A percentile compares a stretch with the other conserved stretches of the same genome.
These are phyloP conservation scores for Polia nebulosa DNA, from an alignment of 2,888 invertebrate genomes.

Conservation along the genomic window DNA sequence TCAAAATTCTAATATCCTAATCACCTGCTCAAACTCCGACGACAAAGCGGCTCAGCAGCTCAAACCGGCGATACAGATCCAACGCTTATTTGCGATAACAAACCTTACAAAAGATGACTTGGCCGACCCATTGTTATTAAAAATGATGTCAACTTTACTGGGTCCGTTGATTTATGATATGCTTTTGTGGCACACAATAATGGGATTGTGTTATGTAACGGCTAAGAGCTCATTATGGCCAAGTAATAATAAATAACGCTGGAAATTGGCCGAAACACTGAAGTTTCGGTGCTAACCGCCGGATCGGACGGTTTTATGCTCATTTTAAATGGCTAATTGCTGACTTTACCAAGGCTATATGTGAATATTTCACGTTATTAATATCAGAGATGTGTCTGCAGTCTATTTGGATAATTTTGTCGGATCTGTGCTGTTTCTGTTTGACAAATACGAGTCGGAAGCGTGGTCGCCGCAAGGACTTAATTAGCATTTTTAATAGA, in stretches of 20 bases:
- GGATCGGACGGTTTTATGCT: conserved; percentile 54
- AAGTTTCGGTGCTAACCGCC: conserved; percentile 52
- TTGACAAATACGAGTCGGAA: conserved; percentile 41
- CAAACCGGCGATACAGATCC: conserved; percentile 49
- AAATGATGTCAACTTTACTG: conserved; percentile 84
- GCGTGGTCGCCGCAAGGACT: conserved; percentile 15
- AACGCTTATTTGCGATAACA: conserved; percentile 61
- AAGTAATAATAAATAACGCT: conserved; percentile 76
- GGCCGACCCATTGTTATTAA: conserved; percentile 80
- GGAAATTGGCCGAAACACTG: conserved; percentile 66
- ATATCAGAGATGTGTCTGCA: conserved; percentile 34
- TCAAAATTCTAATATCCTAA: conserved; percentile 49
- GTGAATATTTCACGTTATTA: conserved; percentile 51
- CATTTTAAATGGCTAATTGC: conserved; percentile 64
- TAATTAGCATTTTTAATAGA: conserved; percentile 60
- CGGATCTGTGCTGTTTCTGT: conserved; percentile 31
- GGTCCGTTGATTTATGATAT: conserved; percentile 80
- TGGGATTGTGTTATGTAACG: conserved; percentile 81
- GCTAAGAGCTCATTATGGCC: conserved; percentile 79
- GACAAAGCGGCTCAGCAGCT: conserved; percentile 42
- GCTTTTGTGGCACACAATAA: conserved; percentile 78
- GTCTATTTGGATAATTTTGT: conserved; percentile 36
- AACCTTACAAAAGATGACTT: conserved; percentile 72
- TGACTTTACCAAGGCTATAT: conserved; percentile 33
- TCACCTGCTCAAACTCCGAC: conserved; percentile 44